A percentile compares a stretch with the other conserved stretches of the same genome.
These are phyloP conservation scores for Isaurus tuberculatus DNA, from an alignment of 92 coral and sea anemone species.

Conservation along the genomic window DNA sequence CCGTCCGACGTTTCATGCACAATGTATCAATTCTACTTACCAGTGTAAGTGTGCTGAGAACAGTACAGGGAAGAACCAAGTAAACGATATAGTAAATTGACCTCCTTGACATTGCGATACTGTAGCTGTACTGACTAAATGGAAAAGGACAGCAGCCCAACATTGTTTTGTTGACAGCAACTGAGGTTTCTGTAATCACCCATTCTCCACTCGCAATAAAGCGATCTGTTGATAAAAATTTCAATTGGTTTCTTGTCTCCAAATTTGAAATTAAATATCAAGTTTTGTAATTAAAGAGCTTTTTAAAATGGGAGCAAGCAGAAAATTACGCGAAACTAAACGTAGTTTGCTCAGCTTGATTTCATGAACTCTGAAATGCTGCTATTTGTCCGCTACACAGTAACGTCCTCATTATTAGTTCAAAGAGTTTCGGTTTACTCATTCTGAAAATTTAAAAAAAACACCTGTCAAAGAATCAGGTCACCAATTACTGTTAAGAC, in stretches of 20 bases:
- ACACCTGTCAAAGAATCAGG: too few relatives aligned
- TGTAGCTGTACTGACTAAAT: slow-evolving; percentile 75
- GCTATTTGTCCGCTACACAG: too few relatives aligned
- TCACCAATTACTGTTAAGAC: too few relatives aligned
- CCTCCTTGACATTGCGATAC: slow-evolving; percentile 63
- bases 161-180: slow-evolving; percentile 2
- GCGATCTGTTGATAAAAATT: slow-evolving; percentile 39
- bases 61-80: slow-evolving; percentile 80
- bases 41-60: slow-evolving; percentile 65
- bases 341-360: too few relatives aligned
- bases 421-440: too few relatives aligned
- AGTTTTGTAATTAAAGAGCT: too few relatives aligned
- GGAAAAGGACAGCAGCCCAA: slow-evolving; percentile 70
- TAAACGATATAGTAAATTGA: slow-evolving; percentile 76
- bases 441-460: too few relatives aligned
- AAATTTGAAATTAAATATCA: too few relatives aligned
- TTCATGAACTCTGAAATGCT: too few relatives aligned
- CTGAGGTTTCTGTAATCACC: slow-evolving; percentile 51
- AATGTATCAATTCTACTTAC: background rate
- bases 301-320: too few relatives aligned
- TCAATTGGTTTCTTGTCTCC: background rate
- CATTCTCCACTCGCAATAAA: slow-evolving; percentile 86
- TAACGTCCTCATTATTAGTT: too few relatives aligned
- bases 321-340: too few relatives aligned
- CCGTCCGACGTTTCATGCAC: background rate